Evolutionary conservation across 2,888 invertebrate species (phyloP), one percentile per base, ranked within the genome.

Genomic region (Euclidia mi): DNA sequence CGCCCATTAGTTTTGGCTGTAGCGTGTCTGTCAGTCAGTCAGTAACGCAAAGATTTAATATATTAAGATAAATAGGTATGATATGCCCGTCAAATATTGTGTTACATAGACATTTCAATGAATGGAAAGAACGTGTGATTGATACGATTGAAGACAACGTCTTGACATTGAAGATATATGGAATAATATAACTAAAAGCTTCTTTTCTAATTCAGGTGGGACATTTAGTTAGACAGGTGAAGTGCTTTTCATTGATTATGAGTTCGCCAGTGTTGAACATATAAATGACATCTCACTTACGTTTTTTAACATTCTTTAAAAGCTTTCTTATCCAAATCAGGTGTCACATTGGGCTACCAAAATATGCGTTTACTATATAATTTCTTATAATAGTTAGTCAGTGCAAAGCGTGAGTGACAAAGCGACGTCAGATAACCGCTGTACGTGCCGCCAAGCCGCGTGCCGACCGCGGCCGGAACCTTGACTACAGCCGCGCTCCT

Each of bases 401-500:
- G n/a, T 70, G 67, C 72, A 62, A 78, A 75, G 82, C 82, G 85
- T 82, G 84, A 86, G 77, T 84, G 85, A 88, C 88, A 87, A 84
- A 88, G 78, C 84, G 81, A 76, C 79, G 78, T 71, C 81, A 90
- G 93, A 93, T 92, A 92, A 92, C 86, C 84, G 78, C 83, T 85
- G 71, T 88, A 89, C 89, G 90, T 89, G 86, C 72, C 65, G 67
- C 71, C 89, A 90, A 89, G 86, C 72, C 65, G 67, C 71, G 64
- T 65, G 87, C 78, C 85, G 83, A 86, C 88, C 85, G 85, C 85
- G 85, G 83, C 78, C 76, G 76, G 82, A 90, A 92, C 93, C 94
- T 93, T 93, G 94, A 90, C 81, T 84, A 82, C 85, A 84, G 75
- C 84, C 83, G 84, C 86, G 87, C 91, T 92, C 92, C 91, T 90